Base-by-base conservation (phyloP, 2,888 invertebrate species). In the Poecilus cupreus region DNA sequence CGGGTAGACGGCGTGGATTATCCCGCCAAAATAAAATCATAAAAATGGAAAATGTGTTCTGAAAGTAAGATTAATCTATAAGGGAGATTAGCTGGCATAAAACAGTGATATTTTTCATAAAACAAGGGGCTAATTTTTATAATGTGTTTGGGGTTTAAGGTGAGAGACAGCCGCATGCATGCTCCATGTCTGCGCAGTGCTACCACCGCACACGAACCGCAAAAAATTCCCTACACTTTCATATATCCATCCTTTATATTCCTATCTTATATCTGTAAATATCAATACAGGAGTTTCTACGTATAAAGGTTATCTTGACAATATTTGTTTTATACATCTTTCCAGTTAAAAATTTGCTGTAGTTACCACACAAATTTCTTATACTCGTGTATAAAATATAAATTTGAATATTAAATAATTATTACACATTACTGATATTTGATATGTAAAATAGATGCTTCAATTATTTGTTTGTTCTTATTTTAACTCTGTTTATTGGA, bases 1-100 rank as follows among this genome's bases (percentile, higher is more conserved):
- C 18, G 8, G 54, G 64, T 24, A 78, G 26, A 22, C 5, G 68
- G 6, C 10, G 6, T 10, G 78, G 80, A 80, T 80, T 80, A 80
- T 57, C 54, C 70, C 72, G 80, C 70, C 70, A 80, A 80, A 80
- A 80, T 80, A 80, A 80, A 80, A 80, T 80, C 80, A 80, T 80
- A 80, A 80, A 80, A 80, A 80, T 80, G 80, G 72, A 54, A 80
- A 80, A 80, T 80, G 80, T 80, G 80, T 54, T 80, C 80, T 80
- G 72, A 80, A 80, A 80, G 80, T 80, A 80, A 80, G 80, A 80
- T 80, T 80, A 80, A 80, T 80, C 72, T 80, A 80, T 80, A 80
- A 80, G 80, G 80, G 80, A 57, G 72, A 80, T 80, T 80, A 80
- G 54, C 26, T 20, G 24, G 72, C 80, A 72, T 72, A 54, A 54